Evolutionary conservation across 2,113 vertebrate species (phyloP).

Genomic region (Amia ocellicauda): DNA sequence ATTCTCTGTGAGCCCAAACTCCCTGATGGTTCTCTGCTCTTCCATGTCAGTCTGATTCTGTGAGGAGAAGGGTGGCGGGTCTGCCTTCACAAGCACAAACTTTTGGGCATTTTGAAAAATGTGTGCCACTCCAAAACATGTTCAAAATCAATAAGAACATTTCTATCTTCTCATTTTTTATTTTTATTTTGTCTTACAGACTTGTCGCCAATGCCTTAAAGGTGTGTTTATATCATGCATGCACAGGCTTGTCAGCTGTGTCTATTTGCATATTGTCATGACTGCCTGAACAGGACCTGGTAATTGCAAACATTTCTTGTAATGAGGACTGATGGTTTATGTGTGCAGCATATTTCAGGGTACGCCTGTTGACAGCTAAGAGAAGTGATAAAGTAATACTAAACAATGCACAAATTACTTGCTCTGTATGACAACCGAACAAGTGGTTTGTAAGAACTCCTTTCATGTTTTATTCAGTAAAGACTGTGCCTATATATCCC

Average conservation of each 20-base stretch:
- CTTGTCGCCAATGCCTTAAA: slow-evolving; percentile 50
- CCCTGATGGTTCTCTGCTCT: slow-evolving; percentile 32
- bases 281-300: slow-evolving; percentile 50
- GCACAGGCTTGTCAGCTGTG: slow-evolving; percentile 59
- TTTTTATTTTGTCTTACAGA: slow-evolving; percentile 30
- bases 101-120: background rate
- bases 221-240: slow-evolving; percentile 54
- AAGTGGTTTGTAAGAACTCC: slow-evolving; percentile 36
- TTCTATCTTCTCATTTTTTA: too few species aligned
- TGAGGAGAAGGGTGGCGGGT: background rate
- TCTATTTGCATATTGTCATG: slow-evolving; percentile 61
- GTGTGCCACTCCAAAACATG: too few species aligned
- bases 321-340: slow-evolving; percentile 71
- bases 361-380: slow-evolving; percentile 67
- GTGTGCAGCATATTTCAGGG: slow-evolving; percentile 61
- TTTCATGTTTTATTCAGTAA: slow-evolving; percentile 71
- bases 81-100: background rate
- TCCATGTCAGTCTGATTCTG: background rate
- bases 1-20: background rate
- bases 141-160: too few species aligned
- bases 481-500: slow-evolving; percentile 59
- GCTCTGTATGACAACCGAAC: slow-evolving; percentile 62
- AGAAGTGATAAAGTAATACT: slow-evolving; percentile 70
- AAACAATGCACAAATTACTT: slow-evolving; percentile 70
- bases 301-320: slow-evolving; percentile 56